Evolutionary conservation across 2,797 vertebrate species (phyloP).

Genomic region (Orientallactaga sibirica): DNA sequence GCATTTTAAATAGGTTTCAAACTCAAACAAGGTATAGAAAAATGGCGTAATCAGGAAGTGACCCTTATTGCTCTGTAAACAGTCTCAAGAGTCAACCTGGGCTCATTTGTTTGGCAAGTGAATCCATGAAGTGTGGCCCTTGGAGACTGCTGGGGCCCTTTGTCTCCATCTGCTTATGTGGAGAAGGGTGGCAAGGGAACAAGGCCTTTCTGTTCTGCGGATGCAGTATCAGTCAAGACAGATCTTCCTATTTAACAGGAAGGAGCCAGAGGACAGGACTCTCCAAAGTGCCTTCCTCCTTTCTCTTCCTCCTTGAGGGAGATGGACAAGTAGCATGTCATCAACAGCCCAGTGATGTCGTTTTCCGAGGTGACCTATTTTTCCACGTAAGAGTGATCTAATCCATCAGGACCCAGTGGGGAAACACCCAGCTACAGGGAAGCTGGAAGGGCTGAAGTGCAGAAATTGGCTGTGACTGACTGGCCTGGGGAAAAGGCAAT

Average conservation of each 20-base stretch:
- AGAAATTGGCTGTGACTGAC: fast-evolving
- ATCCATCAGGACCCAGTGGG: not conserved
- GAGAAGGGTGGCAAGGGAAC: not conserved
- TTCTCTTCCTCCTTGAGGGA: not conserved
- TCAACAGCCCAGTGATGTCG: too few species aligned
- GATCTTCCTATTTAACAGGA: not conserved
- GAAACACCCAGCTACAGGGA: not conserved
- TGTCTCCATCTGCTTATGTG: not conserved
- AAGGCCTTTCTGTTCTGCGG: not conserved
- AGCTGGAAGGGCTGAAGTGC: not conserved
- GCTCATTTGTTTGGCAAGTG: not conserved
- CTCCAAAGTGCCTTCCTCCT: too few species aligned
- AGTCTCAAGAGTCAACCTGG: not conserved
- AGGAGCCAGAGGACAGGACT: not conserved
- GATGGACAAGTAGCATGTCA: not conserved
- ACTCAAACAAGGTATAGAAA: not conserved
- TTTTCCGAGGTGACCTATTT: not conserved
- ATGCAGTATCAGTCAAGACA: not conserved
- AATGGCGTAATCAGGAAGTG: not conserved
- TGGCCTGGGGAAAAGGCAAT: not conserved
- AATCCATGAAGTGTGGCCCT: not conserved
- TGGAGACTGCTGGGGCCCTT: not conserved
- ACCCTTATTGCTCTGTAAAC: not conserved
- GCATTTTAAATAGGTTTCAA: not conserved
- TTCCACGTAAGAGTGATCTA: not conserved